These are phyloP conservation scores for Caenorhabditis imperialis DNA, from an alignment of 2,888 invertebrate species.

Conservation along the genomic window DNA sequence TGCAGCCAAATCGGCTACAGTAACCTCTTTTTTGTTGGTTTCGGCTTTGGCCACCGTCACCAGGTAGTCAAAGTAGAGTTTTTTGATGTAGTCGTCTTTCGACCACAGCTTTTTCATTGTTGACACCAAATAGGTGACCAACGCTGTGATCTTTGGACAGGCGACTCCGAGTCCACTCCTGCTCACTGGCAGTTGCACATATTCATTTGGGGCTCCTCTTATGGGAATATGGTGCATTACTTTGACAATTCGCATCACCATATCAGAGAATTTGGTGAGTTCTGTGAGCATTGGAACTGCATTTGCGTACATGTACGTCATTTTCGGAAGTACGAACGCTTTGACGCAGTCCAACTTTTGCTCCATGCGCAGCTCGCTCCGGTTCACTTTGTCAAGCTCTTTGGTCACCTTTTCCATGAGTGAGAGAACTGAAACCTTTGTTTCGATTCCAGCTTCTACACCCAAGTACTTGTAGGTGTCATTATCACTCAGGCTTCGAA, in stretches of 20 bases:
- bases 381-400: constrained; percentile 5
- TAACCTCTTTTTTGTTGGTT: too few relatives aligned
- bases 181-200: neutral
- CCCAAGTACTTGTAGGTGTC: constrained; percentile 24
- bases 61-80: neutral
- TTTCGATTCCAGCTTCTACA: constrained; percentile 5
- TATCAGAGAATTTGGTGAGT: neutral
- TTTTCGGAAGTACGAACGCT: constrained; percentile 21
- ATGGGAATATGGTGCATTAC: neutral
- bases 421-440: neutral
- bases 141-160: neutral
- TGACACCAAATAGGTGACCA: neutral
- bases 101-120: neutral
- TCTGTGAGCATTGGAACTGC: neutral
- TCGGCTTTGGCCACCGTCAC: neutral
- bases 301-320: constrained; percentile 8
- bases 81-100: neutral
- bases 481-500: neutral
- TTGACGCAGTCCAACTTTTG: constrained; percentile 38
- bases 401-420: neutral
- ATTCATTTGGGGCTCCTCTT: neutral
- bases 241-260: neutral
- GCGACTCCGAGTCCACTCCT: neutral
- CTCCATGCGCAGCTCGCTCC: constrained; percentile 19
- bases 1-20: too few relatives aligned